These are phyloP conservation scores for Sprattus sprattus DNA, from an alignment of 2,113 vertebrate species.

Conservation along the genomic window DNA sequence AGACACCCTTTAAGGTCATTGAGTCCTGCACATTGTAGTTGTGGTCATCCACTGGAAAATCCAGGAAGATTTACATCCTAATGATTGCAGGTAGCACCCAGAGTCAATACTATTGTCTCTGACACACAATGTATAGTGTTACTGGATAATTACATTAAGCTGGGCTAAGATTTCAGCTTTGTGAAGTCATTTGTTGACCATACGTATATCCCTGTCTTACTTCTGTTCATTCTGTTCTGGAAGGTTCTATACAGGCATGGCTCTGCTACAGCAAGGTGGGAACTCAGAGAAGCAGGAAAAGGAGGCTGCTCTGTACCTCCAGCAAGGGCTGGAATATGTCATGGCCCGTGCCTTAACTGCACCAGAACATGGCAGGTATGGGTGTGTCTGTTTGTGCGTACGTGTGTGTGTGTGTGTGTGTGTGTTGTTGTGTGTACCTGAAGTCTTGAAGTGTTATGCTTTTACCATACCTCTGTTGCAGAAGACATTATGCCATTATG, in stretches of 20 bases:
- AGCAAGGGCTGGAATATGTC: conserved; percentile 68
- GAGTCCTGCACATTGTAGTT: not conserved
- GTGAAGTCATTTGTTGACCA: not conserved
- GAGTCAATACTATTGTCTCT: not conserved
- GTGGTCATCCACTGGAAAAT: not conserved
- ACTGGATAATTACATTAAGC: not conserved
- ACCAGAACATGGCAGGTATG: conserved; percentile 31
- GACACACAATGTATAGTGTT: not conserved
- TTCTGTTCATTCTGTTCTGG: not conserved
- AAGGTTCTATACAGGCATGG: conserved; percentile 68
- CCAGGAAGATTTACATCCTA: conserved; percentile 1
- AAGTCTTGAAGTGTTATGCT: not conserved
- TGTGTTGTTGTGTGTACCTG: not conserved
- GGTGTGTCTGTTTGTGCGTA: not conserved
- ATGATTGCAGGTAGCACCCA: not conserved
- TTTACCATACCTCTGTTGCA: not conserved
- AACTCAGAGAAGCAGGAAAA: conserved; percentile 48
- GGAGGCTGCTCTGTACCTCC: conserved; percentile 64
- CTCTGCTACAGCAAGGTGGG: conserved; percentile 62
- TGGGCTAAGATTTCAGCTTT: not conserved
- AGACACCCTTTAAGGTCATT: not conserved
- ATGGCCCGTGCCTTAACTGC: conserved; percentile 52
- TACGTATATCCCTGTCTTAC: not conserved
- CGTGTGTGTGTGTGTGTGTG: not conserved
- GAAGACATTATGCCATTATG: not conserved